Percentiles rank a stretch among this genome's conserved stretches.
These are phyloP conservation scores for Hypomecis atomaria DNA, from an alignment of 2,888 invertebrate species.

Conservation along the genomic window DNA sequence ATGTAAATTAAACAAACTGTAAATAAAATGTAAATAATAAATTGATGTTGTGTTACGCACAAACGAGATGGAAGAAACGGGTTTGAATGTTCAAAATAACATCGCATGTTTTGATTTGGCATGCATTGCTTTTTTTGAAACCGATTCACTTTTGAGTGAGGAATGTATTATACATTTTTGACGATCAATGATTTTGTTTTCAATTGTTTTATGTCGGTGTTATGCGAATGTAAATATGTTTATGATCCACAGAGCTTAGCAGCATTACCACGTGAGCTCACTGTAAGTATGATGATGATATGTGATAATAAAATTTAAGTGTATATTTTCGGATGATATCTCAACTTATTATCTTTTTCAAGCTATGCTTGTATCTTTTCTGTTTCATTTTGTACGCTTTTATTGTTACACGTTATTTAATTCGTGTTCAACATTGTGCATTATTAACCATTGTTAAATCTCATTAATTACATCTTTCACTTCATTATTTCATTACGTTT, in stretches of 20 bases:
- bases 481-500: neutral
- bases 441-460: no score
- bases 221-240: slow-evolving; percentile 80
- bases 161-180: slow-evolving; percentile 55
- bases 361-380: slow-evolving; percentile 5
- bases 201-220: slow-evolving; percentile 45
- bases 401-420: neutral
- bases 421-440: neutral
- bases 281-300: slow-evolving; percentile 86
- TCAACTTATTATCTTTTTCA: neutral
- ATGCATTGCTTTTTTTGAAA: slow-evolving; percentile 40
- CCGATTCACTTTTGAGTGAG: slow-evolving; percentile 38
- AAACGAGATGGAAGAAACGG: slow-evolving; percentile 39
- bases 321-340: slow-evolving; percentile 1
- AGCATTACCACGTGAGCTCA: slow-evolving; percentile 91
- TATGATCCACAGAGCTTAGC: slow-evolving; percentile 91
- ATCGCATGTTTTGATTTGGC: slow-evolving; percentile 41
- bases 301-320: slow-evolving; percentile 28
- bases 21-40: slow-evolving; percentile 56
- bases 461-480: neutral
- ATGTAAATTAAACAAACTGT: slow-evolving; percentile 53
- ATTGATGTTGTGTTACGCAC: slow-evolving; percentile 44
- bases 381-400: slow-evolving; percentile 1
- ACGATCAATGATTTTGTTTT: slow-evolving; percentile 33
- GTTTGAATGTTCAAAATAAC: slow-evolving; percentile 40